These are phyloP conservation scores for Ametastegia equiseti DNA, from an alignment of 2,888 invertebrate genomes.

Conservation along the genomic window DNA sequence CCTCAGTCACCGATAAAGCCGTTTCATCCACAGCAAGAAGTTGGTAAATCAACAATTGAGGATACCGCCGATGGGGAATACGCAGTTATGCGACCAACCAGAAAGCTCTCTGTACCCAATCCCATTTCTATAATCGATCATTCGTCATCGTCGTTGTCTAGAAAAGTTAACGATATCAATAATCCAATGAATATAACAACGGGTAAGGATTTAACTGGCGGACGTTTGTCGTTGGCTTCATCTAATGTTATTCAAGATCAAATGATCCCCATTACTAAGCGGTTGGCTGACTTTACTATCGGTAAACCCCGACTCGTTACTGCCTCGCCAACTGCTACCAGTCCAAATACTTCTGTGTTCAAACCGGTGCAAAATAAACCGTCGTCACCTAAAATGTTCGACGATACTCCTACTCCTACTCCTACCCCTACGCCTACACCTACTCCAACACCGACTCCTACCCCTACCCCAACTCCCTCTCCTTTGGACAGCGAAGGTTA, in stretches of 20 bases:
- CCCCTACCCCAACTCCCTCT: slow-evolving; percentile 73
- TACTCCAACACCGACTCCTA: slow-evolving; percentile 65
- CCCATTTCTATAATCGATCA: slow-evolving; percentile 25
- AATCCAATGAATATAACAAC: background rate
- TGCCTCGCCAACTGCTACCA: slow-evolving; percentile 64
- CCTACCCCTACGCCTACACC: slow-evolving; percentile 57
- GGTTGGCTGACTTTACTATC: slow-evolving; percentile 65
- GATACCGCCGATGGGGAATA: slow-evolving; percentile 56
- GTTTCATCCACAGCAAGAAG: slow-evolving; percentile 65
- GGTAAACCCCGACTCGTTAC: slow-evolving; percentile 67
- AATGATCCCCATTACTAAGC: slow-evolving; percentile 67
- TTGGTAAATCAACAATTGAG: slow-evolving; percentile 16
- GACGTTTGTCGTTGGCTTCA: background rate
- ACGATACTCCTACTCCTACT: slow-evolving; percentile 62
- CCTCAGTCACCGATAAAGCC: slow-evolving; percentile 81
- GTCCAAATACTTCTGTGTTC: slow-evolving; percentile 63
- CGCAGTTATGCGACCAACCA: slow-evolving; percentile 57
- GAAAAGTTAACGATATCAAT: slow-evolving; percentile 29
- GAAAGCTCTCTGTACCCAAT: slow-evolving; percentile 56
- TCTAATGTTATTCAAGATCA: slow-evolving; percentile 45
- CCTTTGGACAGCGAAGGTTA: slow-evolving; percentile 77
- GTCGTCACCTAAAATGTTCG: slow-evolving; percentile 64
- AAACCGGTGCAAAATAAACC: slow-evolving; percentile 59
- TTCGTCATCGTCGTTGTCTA: slow-evolving; percentile 40
- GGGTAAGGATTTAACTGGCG: slow-evolving; percentile 23